These are phyloP conservation scores for Zosterops lateralis DNA, from an alignment of 2,113 vertebrate genomes.

Conservation along the genomic window DNA sequence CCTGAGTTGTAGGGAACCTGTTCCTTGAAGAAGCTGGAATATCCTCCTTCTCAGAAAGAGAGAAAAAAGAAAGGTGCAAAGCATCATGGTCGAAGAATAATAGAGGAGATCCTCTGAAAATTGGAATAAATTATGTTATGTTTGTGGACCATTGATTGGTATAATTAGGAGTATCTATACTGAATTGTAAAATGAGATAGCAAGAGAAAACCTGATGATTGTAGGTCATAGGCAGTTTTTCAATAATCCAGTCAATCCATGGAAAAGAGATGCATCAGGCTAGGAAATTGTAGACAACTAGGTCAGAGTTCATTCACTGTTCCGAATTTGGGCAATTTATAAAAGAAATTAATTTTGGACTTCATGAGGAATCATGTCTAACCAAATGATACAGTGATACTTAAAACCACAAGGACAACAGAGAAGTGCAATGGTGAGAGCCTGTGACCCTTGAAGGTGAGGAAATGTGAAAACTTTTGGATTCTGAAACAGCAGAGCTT, in stretches of 20 bases:
- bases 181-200: not conserved
- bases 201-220: not conserved
- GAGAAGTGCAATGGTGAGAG: not conserved
- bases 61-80: not conserved
- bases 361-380: not conserved
- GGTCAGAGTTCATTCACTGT: rapidly evolving
- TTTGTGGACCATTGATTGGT: rapidly evolving
- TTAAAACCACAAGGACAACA: not conserved
- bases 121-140: not conserved
- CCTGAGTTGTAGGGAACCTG: not conserved
- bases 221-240: not conserved
- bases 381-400: not conserved
- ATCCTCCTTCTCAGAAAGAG: not conserved
- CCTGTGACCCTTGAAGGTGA: rapidly evolving
- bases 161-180: not conserved
- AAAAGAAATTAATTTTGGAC: not conserved
- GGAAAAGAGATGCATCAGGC: not conserved
- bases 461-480: not conserved
- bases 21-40: not conserved
- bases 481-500: not conserved
- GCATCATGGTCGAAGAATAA: not conserved
- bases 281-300: not conserved
- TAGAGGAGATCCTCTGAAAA: not conserved
- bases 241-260: not conserved
- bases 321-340: not conserved